Percentiles rank a stretch among this genome's conserved stretches.
These are phyloP conservation scores for Microplitis deprimator DNA, from an alignment of 2,888 invertebrate species.

Conservation along the genomic window DNA sequence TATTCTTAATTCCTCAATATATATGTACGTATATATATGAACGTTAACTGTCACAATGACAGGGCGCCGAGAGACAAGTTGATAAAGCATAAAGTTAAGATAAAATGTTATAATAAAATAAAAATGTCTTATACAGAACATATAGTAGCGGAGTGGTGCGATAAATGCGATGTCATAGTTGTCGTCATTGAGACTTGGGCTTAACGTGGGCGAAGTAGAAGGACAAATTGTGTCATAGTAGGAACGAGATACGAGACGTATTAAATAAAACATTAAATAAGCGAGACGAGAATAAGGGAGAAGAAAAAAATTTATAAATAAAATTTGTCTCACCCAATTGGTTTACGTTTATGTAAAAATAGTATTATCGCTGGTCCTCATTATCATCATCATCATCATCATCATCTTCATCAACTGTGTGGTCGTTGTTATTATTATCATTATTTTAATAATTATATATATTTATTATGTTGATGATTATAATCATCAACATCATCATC, in stretches of 20 bases:
- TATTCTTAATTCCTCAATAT: too few relatives aligned
- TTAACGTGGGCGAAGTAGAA: conserved; percentile 14
- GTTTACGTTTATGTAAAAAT: conserved; percentile 25
- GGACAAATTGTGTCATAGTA: conserved; percentile 20
- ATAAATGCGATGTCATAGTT: conserved; percentile 19
- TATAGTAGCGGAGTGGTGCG: too few relatives aligned
- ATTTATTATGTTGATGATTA: conserved; percentile 19
- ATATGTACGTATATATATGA: too few relatives aligned
- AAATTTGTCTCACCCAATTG: conserved; percentile 42
- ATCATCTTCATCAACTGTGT: not conserved
- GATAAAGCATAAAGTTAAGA: too few relatives aligned
- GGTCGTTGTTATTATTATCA: not conserved
- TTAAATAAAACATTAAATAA: conserved; percentile 11
- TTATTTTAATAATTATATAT: not conserved
- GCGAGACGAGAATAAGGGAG: conserved; percentile 18
- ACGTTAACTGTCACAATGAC: too few relatives aligned
- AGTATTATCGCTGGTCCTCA: conserved; percentile 24
- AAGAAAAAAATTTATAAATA: conserved; percentile 33
- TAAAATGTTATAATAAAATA: too few relatives aligned
- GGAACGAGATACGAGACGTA: not conserved
- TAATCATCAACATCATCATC: conserved; percentile 23
- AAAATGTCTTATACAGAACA: too few relatives aligned
- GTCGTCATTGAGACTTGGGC: conserved; percentile 8
- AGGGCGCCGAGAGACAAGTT: too few relatives aligned
- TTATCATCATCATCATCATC: not conserved